Conservation (phyloP, 2,113 vertebrate genomes). For the Alethe diademata region DNA sequence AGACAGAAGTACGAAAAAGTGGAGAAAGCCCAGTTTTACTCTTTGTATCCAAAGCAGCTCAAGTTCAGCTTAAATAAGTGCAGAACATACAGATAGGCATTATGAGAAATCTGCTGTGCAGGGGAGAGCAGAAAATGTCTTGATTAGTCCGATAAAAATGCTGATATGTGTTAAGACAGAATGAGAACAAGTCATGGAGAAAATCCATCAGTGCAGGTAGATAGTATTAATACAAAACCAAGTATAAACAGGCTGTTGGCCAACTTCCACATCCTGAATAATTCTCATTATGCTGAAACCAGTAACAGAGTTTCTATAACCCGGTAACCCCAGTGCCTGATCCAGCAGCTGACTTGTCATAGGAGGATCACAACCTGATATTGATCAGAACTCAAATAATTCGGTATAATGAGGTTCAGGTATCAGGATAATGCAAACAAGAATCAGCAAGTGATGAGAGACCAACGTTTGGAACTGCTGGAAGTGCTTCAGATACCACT, state of each 20-base stretch:
- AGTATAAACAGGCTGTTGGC: not conserved
- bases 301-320: not conserved
- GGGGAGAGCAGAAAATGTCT: not conserved
- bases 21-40: not conserved
- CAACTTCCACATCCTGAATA: not conserved
- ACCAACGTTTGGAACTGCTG: not conserved
- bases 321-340: rapidly evolving
- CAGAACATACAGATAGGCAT: not conserved
- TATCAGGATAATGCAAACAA: not conserved
- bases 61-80: not conserved
- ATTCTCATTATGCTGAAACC: not conserved
- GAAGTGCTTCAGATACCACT: not conserved
- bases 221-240: not conserved
- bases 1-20: not conserved
- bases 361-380: not conserved
- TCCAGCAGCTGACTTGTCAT: not conserved
- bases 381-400: not conserved
- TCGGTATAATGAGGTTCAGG: not conserved
- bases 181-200: not conserved
- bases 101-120: not conserved
- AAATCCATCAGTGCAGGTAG: not conserved
- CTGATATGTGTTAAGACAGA: not conserved
- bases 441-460: not conserved
- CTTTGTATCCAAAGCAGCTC: not conserved
- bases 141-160: not conserved